Conservation (phyloP, 1,140 invertebrate genomes). For the Batillaria attramentaria region DNA sequence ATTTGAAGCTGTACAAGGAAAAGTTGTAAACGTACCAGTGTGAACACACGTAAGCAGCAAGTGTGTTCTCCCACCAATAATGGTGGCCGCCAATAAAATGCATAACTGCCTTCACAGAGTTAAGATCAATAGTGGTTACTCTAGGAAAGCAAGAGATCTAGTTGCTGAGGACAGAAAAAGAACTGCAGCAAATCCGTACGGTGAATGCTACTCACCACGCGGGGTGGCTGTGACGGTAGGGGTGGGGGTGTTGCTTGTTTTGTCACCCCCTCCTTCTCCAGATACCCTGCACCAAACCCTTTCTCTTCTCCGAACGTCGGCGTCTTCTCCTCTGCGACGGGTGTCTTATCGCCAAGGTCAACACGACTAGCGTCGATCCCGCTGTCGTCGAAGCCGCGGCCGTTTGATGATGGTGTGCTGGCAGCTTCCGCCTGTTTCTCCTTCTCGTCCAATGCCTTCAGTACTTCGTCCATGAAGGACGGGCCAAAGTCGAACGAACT, state of each 20-base stretch:
- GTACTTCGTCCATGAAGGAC: conserved; percentile 94
- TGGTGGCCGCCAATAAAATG: too few species aligned
- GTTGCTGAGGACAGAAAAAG: neutral
- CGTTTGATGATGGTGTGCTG: conserved; percentile 18
- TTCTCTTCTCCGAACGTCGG: conserved; percentile 17
- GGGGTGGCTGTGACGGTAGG: conserved; percentile 35
- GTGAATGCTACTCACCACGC: conserved; percentile 33
- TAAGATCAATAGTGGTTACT: neutral
- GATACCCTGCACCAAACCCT: neutral
- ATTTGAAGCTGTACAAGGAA: too few species aligned
- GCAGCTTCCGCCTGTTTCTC: conserved; percentile 47
- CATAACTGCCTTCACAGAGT: too few species aligned
- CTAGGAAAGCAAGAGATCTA: neutral
- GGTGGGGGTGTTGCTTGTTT: conserved; percentile 29
- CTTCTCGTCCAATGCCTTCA: conserved; percentile 80
- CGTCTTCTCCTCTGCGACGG: conserved; percentile 24
- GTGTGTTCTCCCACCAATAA: too few species aligned
- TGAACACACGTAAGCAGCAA: too few species aligned
- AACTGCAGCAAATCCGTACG: neutral
- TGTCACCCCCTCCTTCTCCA: neutral
- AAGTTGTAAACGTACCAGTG: too few species aligned
- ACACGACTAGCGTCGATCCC: conserved; percentile 17
- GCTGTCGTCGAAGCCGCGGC: conserved; percentile 13
- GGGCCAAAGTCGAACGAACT: conserved; percentile 91
- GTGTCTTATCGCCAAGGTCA: conserved; percentile 20